These are phyloP conservation scores for Coluber constrictor DNA, from an alignment of 2,797 vertebrate genomes.

Conservation along the genomic window DNA sequence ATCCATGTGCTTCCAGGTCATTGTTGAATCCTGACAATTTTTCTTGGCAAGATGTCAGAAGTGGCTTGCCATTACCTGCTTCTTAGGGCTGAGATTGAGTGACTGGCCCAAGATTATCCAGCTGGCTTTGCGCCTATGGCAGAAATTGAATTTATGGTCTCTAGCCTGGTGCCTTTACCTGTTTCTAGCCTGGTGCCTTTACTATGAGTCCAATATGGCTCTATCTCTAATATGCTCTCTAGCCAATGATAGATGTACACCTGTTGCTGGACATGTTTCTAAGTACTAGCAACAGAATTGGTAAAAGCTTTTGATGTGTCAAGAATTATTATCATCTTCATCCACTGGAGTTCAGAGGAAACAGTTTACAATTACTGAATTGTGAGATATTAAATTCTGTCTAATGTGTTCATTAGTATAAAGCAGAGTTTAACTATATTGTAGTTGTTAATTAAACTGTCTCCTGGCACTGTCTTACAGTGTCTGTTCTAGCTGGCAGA, in stretches of 20 bases:
- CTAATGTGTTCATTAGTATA: neutral
- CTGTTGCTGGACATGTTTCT: neutral
- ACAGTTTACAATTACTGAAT: neutral
- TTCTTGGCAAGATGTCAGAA: neutral
- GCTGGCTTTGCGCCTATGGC: neutral
- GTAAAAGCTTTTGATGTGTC: neutral
- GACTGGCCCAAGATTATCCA: neutral
- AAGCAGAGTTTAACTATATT: neutral
- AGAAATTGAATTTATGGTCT: neutral
- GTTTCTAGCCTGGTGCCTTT: neutral
- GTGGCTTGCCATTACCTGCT: neutral
- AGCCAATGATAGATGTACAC: neutral
- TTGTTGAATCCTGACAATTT: neutral
- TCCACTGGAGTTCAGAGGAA: neutral
- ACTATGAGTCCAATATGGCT: neutral
- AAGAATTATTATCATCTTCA: neutral
- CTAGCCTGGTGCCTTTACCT: neutral
- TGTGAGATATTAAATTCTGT: neutral
- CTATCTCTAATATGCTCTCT: neutral
- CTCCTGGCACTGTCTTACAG: neutral
- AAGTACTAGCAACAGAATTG: conserved; percentile 3
- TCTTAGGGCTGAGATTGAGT: neutral
- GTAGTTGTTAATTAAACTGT: neutral
- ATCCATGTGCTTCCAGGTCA: neutral
- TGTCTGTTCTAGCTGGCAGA: neutral